A percentile compares a stretch with the other conserved stretches of the same genome.
Conservation (phyloP, 2,888 invertebrate species). For the Idaea biselata region DNA sequence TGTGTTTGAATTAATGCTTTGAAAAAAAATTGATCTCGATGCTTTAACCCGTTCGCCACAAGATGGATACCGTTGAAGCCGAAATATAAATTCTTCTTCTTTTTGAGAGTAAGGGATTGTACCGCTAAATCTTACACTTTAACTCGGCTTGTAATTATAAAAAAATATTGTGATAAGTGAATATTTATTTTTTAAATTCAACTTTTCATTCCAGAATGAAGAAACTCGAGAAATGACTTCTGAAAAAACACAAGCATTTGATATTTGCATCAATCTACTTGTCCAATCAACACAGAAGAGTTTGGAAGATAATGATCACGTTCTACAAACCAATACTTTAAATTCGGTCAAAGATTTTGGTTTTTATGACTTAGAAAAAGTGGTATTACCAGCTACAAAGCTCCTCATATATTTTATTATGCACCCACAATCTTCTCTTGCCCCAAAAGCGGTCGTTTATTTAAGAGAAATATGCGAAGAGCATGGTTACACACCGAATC, state of each 20-base stretch:
- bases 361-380: conserved; percentile 51
- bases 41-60: no score
- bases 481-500: conserved; percentile 76
- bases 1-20: no score
- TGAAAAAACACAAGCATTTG: conserved; percentile 58
- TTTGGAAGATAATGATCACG: conserved; percentile 74
- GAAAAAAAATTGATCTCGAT: no score
- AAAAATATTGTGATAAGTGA: no score
- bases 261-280: conserved; percentile 60
- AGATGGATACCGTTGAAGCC: no score
- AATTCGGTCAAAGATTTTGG: conserved; percentile 78
- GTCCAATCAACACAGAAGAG: conserved; percentile 70
- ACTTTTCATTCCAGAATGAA: conserved; percentile 32
- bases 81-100: no score
- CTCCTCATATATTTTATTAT: conserved; percentile 82
- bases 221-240: conserved; percentile 43
- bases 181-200: no score
- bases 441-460: conserved; percentile 79
- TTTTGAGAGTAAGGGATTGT: no score
- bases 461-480: conserved; percentile 80
- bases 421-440: conserved; percentile 80
- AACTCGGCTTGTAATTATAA: no score
- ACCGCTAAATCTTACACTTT: no score
- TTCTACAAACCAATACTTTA: conserved; percentile 77
- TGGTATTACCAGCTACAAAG: conserved; percentile 70